Evolutionary conservation across 1,140 invertebrate species (phyloP).

Genomic region (Drosophila mayri): DNA sequence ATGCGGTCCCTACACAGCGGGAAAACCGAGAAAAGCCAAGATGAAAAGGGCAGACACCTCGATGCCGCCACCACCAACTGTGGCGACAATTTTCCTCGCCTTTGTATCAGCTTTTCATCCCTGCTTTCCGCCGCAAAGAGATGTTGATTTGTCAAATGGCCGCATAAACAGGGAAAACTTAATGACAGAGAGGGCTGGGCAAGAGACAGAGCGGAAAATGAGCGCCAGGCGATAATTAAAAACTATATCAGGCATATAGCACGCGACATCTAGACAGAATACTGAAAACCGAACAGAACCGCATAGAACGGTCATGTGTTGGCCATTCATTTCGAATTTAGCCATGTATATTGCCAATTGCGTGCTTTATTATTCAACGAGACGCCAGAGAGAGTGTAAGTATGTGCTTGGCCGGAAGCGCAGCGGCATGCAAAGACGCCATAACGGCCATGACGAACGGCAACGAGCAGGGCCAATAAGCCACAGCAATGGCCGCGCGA

Average conservation of each 20-base stretch:
- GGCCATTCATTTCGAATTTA: constrained; percentile 44
- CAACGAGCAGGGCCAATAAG: background rate
- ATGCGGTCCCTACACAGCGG: constrained; percentile 25
- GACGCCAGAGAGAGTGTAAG: constrained; percentile 5
- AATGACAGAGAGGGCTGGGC: constrained; percentile 21
- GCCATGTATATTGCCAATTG: constrained; percentile 42
- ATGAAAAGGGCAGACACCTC: constrained; percentile 53
- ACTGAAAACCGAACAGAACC: constrained; percentile 23
- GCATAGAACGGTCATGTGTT: constrained; percentile 23
- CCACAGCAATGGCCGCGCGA: constrained; percentile 8
- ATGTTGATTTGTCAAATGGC: constrained; percentile 64
- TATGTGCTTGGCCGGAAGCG: constrained; percentile 53
- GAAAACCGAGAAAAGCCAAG: background rate
- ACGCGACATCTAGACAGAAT: constrained; percentile 60
- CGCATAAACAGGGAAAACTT: constrained; percentile 42
- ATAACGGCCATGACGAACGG: constrained; percentile 60
- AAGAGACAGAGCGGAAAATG: constrained; percentile 16
- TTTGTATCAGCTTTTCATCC: background rate
- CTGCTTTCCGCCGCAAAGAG: constrained; percentile 13
- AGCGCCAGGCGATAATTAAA: constrained; percentile 51
- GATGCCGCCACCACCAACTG: constrained; percentile 42
- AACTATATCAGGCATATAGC: constrained; percentile 50
- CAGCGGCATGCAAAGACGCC: constrained; percentile 77
- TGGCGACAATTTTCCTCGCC: constrained; percentile 31
- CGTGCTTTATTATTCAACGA: constrained; percentile 13